Base-by-base conservation (phyloP, 2,888 invertebrate genomes). In the Melanostoma scalare region DNA sequence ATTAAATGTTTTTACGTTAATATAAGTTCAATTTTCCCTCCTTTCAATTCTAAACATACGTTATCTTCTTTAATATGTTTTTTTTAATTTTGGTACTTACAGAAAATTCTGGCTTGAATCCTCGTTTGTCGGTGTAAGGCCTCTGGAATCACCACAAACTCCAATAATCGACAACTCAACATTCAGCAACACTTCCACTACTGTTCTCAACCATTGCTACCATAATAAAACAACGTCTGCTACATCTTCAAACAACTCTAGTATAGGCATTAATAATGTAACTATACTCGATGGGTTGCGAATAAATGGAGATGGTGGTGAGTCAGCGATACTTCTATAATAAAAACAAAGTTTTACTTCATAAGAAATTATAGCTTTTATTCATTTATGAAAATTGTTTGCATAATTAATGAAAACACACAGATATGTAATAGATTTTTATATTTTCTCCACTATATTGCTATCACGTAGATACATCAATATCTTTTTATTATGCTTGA, bases 31-130 rank as follows among this genome's bases (percentile, higher is more conserved):
- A 20, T 20, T 20, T 20, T 20, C 20, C 1, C 20, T 20, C 1
- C 20, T 20, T 20, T 20, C 1, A 20, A 20, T 20, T 20, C 20
- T 20, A 20, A 20, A 20, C 0, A 20, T 20, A 20, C 0, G 20
- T 20, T 20, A 20, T 50, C n/a, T 31, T 10, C 9, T 31, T 38
- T 38, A 30, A 44, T 67, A 48, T 86, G 0, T 20, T 20, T 20
- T 20, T 20, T 20, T 20, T 20, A 20, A 20, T 1, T 20, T 20
- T 20, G 20, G 20, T 20, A 20, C 0, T 20, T 20, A 20, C 20
- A 91, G 91, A 88, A 91, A 96, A 88, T 96, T 95, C 91, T 97
- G 98, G 97, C 93, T 97, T 90, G 98, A 98, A 91, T 97, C 97
- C 91, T 97, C 97, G 86, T 98, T 98, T 90, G 96, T 96, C 81